phyloP scores from a whole-genome alignment of 1,140 invertebrate genomes.

The Hycleus phaleratus region DNA sequence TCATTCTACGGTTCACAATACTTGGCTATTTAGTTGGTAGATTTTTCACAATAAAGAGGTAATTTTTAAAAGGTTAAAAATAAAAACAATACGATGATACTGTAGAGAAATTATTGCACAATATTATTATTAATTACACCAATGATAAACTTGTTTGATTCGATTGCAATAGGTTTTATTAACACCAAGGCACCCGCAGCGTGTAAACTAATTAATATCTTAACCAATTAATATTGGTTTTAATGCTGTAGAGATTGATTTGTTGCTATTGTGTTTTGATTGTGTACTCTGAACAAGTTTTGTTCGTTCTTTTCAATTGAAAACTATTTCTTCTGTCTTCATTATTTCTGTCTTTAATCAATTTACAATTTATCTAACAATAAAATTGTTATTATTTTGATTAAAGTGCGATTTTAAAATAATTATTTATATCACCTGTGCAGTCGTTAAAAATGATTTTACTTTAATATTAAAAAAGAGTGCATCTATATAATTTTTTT shows the following conservation, averaged over 20 bases:
- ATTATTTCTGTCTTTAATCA: no score
- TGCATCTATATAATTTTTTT: no score
- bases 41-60: no score
- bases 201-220: constrained; percentile 17
- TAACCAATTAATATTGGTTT: constrained; percentile 15
- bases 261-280: constrained; percentile 12
- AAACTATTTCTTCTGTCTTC: background rate
- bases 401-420: constrained; percentile 6
- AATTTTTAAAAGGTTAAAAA: no score
- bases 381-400: no score
- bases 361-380: background rate
- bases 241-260: constrained; percentile 16
- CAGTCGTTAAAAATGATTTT: background rate
- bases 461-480: no score
- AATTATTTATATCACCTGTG: constrained; percentile 9
- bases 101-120: background rate
- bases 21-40: no score
- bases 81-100: no score
- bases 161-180: background rate
- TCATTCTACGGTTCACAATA: no score
- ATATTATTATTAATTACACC: constrained; percentile 8
- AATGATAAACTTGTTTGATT: constrained; percentile 11
- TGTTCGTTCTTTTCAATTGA: background rate
- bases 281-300: background rate
- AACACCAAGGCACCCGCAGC: constrained; percentile 9